Conservation (phyloP, 1,140 invertebrate species). For the Drosophila ambigua region DNA sequence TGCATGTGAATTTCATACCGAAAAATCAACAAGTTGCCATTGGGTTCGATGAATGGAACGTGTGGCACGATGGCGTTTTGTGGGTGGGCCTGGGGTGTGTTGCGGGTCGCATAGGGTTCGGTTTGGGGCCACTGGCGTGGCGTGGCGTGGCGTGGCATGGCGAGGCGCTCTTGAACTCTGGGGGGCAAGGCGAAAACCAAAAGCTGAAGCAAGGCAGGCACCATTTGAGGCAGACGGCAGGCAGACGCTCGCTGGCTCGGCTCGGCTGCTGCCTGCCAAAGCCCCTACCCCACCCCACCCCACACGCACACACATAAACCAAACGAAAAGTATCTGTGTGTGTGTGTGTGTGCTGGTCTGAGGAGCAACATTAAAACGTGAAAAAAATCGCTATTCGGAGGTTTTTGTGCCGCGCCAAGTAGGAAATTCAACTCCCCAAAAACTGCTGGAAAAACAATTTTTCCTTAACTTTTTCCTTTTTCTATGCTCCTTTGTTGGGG, state of each 20-base stretch:
- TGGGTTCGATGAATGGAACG: conserved; percentile 56
- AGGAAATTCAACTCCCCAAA: conserved; percentile 50
- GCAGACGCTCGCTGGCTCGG: conserved; percentile 36
- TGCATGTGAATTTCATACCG: conserved; percentile 58
- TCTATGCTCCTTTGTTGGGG: conserved; percentile 11
- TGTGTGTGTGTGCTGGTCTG: conserved; percentile 20
- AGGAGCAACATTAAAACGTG: conserved; percentile 45
- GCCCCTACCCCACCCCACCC: conserved; percentile 16
- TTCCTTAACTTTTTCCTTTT: conserved; percentile 64
- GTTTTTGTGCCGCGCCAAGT: conserved; percentile 54
- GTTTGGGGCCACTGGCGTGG: conserved; percentile 9
- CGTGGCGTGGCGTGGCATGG: too few relatives aligned
- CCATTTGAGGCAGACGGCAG: conserved; percentile 34
- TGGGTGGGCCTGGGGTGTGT: not conserved
- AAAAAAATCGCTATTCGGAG: conserved; percentile 57
- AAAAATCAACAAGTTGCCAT: conserved; percentile 62
- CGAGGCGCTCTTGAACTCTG: conserved; percentile 48
- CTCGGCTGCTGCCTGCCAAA: conserved; percentile 31
- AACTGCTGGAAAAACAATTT: conserved; percentile 73
- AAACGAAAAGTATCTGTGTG: conserved; percentile 14
- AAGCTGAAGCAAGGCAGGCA: conserved; percentile 17
- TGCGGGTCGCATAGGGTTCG: not conserved
- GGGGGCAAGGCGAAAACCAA: conserved; percentile 38
- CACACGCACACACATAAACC: conserved; percentile 40
- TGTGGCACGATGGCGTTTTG: not conserved